phyloP scores from a whole-genome alignment of 2,888 invertebrate genomes.

The Chydorus sphaericus region DNA sequence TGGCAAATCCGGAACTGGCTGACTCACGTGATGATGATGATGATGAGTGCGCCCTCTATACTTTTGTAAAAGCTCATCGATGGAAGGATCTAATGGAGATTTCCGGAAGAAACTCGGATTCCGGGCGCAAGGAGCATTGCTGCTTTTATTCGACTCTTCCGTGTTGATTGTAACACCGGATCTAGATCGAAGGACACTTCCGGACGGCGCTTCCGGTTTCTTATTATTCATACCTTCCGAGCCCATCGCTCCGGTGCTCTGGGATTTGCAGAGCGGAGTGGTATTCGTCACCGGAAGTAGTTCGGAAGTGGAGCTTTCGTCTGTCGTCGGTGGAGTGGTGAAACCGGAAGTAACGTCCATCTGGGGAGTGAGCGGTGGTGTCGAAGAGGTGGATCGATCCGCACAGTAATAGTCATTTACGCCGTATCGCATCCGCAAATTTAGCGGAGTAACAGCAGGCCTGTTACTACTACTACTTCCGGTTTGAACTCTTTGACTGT shows the following conservation, averaged over 20 bases:
- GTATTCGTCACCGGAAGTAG: not conserved
- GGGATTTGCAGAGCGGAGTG: slow-evolving; percentile 5
- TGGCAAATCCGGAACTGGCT: slow-evolving; percentile 7
- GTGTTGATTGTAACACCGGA: slow-evolving; percentile 24
- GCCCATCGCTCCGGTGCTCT: slow-evolving; percentile 6
- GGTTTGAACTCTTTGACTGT: slow-evolving; percentile 46
- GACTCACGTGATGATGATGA: not conserved
- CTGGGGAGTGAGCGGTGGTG: not conserved
- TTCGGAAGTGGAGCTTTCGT: not conserved
- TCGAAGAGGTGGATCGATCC: not conserved
- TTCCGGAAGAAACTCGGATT: slow-evolving; percentile 13
- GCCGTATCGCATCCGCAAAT: slow-evolving; percentile 19
- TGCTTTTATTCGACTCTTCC: not conserved
- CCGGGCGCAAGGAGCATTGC: not conserved
- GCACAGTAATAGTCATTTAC: not conserved
- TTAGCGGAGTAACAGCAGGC: not conserved
- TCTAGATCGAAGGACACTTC: slow-evolving; percentile 27
- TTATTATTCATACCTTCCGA: slow-evolving; percentile 20
- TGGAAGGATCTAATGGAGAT: slow-evolving; percentile 17
- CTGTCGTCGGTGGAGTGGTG: not conserved
- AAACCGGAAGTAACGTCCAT: not conserved
- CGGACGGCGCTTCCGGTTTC: slow-evolving; percentile 21
- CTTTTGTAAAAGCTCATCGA: slow-evolving; percentile 16
- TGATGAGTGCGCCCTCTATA: slow-evolving; percentile 3
- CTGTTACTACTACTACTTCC: slow-evolving; percentile 31